Percentiles rank a stretch among this genome's conserved stretches.
Evolutionary conservation across 2,797 vertebrate species (phyloP).

Genomic region (Labroides dimidiatus): DNA sequence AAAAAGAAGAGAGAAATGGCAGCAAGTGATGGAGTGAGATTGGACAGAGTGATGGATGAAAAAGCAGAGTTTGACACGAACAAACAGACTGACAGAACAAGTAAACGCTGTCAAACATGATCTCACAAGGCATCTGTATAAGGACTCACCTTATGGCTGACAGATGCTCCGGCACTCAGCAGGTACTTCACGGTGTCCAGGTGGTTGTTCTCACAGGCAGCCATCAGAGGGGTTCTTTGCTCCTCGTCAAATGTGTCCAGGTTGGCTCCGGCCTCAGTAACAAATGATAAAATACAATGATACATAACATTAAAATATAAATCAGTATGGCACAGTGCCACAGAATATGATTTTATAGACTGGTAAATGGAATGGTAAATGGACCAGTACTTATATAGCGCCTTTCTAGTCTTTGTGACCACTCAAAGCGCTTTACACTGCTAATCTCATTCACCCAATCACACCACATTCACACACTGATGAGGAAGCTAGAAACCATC

Average conservation of each 20-base stretch:
- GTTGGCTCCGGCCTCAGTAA: conserved; percentile 91
- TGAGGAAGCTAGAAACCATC: too few species aligned
- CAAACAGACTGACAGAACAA: background rate
- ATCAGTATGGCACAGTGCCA: background rate
- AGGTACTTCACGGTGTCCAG: conserved; percentile 95
- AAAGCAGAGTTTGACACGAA: conserved; percentile 2
- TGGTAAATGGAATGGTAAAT: too few species aligned
- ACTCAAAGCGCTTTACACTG: too few species aligned
- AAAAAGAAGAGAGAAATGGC: background rate
- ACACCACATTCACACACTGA: too few species aligned
- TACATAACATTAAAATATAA: background rate
- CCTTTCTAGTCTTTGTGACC: too few species aligned
- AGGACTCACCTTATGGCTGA: conserved; percentile 89
- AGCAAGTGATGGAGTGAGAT: conserved; percentile 3
- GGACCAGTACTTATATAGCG: too few species aligned
- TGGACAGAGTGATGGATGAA: conserved; percentile 7
- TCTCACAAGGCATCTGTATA: background rate
- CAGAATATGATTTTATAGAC: too few species aligned
- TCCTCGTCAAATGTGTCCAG: conserved; percentile 94
- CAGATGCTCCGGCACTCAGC: conserved; percentile 92
- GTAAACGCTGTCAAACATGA: background rate
- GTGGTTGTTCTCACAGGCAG: conserved; percentile 94
- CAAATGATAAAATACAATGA: background rate
- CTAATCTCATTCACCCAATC: too few species aligned
- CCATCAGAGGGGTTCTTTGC: conserved; percentile 94